phyloP scores from a whole-genome alignment of 2,797 vertebrate genomes.

The Lacerta agilis region DNA sequence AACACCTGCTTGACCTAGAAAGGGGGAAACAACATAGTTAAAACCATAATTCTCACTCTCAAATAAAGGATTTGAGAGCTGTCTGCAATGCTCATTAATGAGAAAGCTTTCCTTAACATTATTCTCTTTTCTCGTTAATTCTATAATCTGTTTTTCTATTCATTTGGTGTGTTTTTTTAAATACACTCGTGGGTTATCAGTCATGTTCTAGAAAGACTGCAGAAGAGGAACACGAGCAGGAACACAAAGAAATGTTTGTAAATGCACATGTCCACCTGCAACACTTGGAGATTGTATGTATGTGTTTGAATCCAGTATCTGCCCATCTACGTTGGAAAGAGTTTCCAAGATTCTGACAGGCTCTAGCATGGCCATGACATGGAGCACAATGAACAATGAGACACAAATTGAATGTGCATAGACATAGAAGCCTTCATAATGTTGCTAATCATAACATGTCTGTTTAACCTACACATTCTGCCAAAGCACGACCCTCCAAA shows the following conservation, averaged over 20 bases:
- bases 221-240: not conserved
- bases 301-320: not conserved
- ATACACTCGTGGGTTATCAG: not conserved
- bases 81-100: conserved; percentile 20
- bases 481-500: not conserved
- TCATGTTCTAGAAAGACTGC: not conserved
- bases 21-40: conserved; percentile 37
- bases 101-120: conserved; percentile 26
- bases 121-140: conserved; percentile 19
- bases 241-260: not conserved
- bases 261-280: not conserved
- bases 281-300: not conserved
- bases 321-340: not conserved
- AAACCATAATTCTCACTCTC: conserved; percentile 11
- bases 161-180: not conserved
- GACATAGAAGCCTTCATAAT: not conserved
- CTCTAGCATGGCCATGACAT: not conserved
- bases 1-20: conserved; percentile 59
- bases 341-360: not conserved
- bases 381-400: not conserved
- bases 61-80: conserved; percentile 22
- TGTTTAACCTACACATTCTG: not conserved
- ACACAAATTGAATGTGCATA: not conserved
- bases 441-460: not conserved
- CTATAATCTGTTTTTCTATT: conserved; percentile 29